Conservation (phyloP, 2,113 vertebrate species). For the Leptodactylus fuscus region DNA sequence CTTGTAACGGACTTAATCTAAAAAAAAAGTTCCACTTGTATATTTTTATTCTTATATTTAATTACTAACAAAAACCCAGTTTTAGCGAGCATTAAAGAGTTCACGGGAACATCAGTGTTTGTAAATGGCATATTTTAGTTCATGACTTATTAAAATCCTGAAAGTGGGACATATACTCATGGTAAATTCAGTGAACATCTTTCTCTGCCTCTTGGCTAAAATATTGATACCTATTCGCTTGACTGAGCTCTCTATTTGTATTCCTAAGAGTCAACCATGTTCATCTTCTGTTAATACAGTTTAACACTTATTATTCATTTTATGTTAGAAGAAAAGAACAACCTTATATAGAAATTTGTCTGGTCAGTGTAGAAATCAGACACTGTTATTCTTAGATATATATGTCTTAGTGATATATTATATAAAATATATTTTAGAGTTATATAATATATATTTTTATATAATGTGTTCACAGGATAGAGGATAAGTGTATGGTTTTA, state of each 20-base stretch:
- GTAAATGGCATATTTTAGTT: conserved; percentile 35
- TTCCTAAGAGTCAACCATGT: conserved; percentile 6
- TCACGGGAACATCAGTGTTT: not conserved
- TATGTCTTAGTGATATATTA: not conserved
- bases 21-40: not conserved
- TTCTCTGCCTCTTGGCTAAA: conserved; percentile 38
- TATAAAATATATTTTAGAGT: too few species aligned
- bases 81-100: conserved; percentile 11
- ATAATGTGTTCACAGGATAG: too few species aligned
- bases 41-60: not conserved
- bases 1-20: not conserved
- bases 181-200: conserved; percentile 41
- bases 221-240: conserved; percentile 46
- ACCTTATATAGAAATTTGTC: not conserved
- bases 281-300: not conserved
- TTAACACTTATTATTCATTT: conserved; percentile 19
- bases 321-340: not conserved
- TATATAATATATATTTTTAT: too few species aligned
- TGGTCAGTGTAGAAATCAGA: not conserved
- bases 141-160: conserved; percentile 48
- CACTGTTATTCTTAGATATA: not conserved
- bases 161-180: conserved; percentile 49
- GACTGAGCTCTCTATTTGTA: conserved; percentile 8
- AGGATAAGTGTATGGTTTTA: too few species aligned
- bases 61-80: not conserved